phyloP scores from a whole-genome alignment of 2,888 invertebrate genomes.

The Tinea semifulvella region DNA sequence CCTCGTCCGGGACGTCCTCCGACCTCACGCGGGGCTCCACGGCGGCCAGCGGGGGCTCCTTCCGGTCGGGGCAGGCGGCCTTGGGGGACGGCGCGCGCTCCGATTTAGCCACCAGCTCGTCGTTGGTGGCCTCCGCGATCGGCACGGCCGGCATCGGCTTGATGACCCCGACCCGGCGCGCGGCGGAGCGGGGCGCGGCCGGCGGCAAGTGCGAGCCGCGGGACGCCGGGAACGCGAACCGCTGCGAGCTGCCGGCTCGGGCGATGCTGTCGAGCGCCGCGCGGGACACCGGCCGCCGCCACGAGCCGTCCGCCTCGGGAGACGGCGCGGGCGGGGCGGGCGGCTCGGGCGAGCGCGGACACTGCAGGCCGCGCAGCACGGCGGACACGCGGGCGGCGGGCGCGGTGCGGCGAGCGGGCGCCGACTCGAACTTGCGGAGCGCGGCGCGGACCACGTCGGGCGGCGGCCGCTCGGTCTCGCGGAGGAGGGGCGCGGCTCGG shows the following conservation, averaged over 20 bases:
- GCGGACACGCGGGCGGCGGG: slow-evolving; percentile 31
- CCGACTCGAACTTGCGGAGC: slow-evolving; percentile 82
- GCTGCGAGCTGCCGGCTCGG: slow-evolving; percentile 30
- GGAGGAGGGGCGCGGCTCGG: slow-evolving; percentile 58
- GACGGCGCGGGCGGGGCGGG: slow-evolving; percentile 26
- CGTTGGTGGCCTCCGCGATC: slow-evolving; percentile 29
- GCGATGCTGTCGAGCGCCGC: slow-evolving; percentile 29
- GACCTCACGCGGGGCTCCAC: background rate
- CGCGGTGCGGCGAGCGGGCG: slow-evolving; percentile 39
- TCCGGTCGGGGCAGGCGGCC: slow-evolving; percentile 14
- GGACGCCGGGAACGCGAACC: slow-evolving; percentile 34
- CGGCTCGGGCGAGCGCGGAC: slow-evolving; percentile 13
- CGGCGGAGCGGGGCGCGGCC: slow-evolving; percentile 18
- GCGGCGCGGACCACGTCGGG: slow-evolving; percentile 89
- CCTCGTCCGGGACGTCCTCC: background rate
- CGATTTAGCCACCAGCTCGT: slow-evolving; percentile 29
- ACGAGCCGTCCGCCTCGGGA: slow-evolving; percentile 66
- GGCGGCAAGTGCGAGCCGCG: slow-evolving; percentile 27
- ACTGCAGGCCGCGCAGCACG: slow-evolving; percentile 23
- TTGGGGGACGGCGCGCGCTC: slow-evolving; percentile 15
- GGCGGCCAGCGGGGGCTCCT: background rate
- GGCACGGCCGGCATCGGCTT: slow-evolving; percentile 52
- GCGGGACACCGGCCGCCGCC: slow-evolving; percentile 47
- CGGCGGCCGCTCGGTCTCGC: slow-evolving; percentile 66
- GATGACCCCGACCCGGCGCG: slow-evolving; percentile 65